Conservation (phyloP, 1,140 invertebrate species). For the Bacillus rossius region DNA sequence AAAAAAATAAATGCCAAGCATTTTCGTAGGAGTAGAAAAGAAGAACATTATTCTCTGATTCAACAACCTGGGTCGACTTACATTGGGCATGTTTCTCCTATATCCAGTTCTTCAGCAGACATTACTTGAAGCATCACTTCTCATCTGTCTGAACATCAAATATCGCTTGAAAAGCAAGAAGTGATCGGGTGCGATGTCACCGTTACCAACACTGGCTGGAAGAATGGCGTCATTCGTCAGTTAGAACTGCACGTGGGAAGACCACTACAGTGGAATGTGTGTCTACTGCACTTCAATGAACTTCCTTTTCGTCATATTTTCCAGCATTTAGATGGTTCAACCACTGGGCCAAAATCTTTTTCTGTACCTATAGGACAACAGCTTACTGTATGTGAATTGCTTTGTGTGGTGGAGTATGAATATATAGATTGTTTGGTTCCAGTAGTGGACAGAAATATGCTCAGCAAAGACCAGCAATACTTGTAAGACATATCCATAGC, state of each 20-base stretch:
- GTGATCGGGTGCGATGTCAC: conserved; percentile 33
- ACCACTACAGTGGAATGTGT: conserved; percentile 29
- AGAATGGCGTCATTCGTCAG: conserved; percentile 26
- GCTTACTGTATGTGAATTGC: no score
- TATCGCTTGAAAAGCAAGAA: conserved; percentile 15
- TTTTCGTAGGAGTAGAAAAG: conserved; percentile 17
- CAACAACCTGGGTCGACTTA: conserved; percentile 28
- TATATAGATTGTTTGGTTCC: no score
- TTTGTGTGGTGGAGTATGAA: no score
- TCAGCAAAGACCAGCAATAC: no score
- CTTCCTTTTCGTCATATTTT: conserved; percentile 31
- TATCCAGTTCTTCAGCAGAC: conserved; percentile 18
- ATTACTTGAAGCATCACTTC: conserved; percentile 13
- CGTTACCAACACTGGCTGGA: conserved; percentile 28
- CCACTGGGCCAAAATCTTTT: no score
- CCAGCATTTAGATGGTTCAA: conserved; percentile 23
- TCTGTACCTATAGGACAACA: no score
- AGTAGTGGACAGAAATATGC: no score
- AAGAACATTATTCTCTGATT: conserved; percentile 28
- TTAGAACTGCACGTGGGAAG: conserved; percentile 21
- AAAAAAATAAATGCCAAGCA: conserved; percentile 27
- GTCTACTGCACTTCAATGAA: conserved; percentile 31
- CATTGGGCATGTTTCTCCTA: conserved; percentile 25
- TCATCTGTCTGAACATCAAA: not conserved
- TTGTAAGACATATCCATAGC: no score